Evolutionary conservation across 2,797 vertebrate species (phyloP), one percentile per base, ranked within the genome.

Genomic region (Pristis pectinata): DNA sequence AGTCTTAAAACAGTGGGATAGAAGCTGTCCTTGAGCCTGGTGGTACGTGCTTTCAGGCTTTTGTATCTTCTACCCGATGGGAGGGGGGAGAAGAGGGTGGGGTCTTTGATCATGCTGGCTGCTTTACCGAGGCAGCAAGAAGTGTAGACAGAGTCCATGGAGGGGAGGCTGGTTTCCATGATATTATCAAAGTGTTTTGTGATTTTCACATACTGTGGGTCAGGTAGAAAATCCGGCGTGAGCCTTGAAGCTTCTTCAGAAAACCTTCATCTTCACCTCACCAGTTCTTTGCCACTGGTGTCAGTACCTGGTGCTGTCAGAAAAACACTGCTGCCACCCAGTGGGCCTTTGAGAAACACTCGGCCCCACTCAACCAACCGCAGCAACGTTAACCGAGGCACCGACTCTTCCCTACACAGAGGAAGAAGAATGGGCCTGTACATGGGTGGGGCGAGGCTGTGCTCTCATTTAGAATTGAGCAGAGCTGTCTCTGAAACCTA

Each of bases 311-410:
- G n/a, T 72, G 49, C 67, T 19, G 70, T 74, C 92, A 17, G 92
- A 94, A 56, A 94, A 76, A 30, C 92, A 76, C 49, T 94, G 92
- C 92, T 94, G 70, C 92, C 92, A 94, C 92, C 92, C 27, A 74
- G 92, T 94, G 92, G 92, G 15, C 30, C 11, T 7, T 27, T 56
- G 7, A 53, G 70, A 94, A 70, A 94, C 49, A 56, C 67, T 53
- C 44, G 49, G 30, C 24, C 92, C 44, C 53, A 87, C 27, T n/a
- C 49, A 64, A 67, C 34, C 59, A 91, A 27, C 11, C 34, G 53
- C 59, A 91, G n/a, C 87, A 91, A 8, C 24, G 37, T 91, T 64
- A 41, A 22, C 34, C 34, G 44, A 41, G 37, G 59, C 87, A 64
- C 34, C 37, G 59, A n/a, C 56, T 64, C 1, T 17, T 59, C 17